Evolutionary conservation across 1,140 invertebrate species (phyloP), one percentile per base, ranked within the genome.

Genomic region (Elymnias hypermnestra): DNA sequence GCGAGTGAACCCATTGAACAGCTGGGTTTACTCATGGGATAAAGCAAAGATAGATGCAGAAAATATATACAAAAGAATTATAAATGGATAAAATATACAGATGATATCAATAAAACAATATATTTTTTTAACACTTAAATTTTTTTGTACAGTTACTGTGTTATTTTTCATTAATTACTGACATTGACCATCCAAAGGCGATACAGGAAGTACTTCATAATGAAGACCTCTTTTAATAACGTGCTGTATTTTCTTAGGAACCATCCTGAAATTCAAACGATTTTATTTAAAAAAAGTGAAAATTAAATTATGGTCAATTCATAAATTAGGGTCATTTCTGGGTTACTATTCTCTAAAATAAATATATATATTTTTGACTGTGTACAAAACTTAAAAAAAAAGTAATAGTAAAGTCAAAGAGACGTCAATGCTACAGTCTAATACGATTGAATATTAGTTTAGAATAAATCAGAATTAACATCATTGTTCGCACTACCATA

Each of bases 241-340:
- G 66, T 95, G 94, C 1, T 93, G 93, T 60, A 93, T 94, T 23
- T 79, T 88, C 72, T 94, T 93, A 3, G 92, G 92, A 9, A 94
- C 92, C 94, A 95, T 95, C 47, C 93, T 95, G 29, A 87, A 88
- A 59, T 44, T 9, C 42, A 44, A 56, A 12, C 50, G 8, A 9
- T 31, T 17, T 35, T 21, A 23, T 43, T 22, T 9, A 43, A 31
- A 15, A 9, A 47, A 25, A 9, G 42, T 8, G 23, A 9, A n/a
- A 26, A 26, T 9, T 9, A n/a, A 9, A n/a, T 26, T 3, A 8
- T n/a, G 8, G 10, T 1, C 6, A 31, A 14, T 9, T 38, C 44
- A 41, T 46, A 41, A n/a, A n/a, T n/a, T n/a, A n/a, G n/a, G n/a
- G n/a, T n/a, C n/a, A n/a, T n/a, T n/a, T n/a, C n/a, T n/a, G n/a